Base-by-base conservation (phyloP, 2,113 vertebrate genomes). In the Oryzias melastigma region DNA sequence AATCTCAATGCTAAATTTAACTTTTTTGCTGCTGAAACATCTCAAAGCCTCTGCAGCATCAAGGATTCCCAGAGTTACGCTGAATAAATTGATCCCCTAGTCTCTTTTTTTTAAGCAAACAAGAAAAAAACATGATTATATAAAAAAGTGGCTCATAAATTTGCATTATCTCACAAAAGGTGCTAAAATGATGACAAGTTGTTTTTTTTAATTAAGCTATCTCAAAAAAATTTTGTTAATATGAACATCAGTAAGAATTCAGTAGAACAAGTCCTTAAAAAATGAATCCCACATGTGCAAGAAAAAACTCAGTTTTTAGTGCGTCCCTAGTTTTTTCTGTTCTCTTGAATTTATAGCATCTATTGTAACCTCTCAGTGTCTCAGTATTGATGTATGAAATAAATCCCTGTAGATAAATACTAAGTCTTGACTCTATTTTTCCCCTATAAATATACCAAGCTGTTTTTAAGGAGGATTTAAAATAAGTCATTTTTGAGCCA, bases 361-460 rank as follows among this genome's bases (percentile, higher is more conserved):
- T 43, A n/a, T 73, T 57, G 53, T 62, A 52, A 61, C 43, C 13
- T 52, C 35, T 53, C n/a, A 1, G 25, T 56, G 52, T 27, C 52
- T 70, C 5, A 0, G 43, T 29, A 67, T 66, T 22, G n/a, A 17
- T 52, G 53, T 43, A 10, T 49, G 24, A 62, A 60, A 57, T 67
- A 68, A 65, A 76, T 76, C 15, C 5, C 18, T 65, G 40, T 41
- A 46, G 17, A 66, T 65, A 55, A 64, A n/a, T 50, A 29, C 45
- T 54, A 65, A 25, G 62, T 71, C 63, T 59, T 68, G 25, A 19
- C 68, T 0, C 15, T 73, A 20, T 14, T 61, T 66, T 24, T 22
- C 45, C 29, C 19, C n/a, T 17, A 53, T 53, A 51, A 35, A 64
- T 68, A 61, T 35, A 68, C 16, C 15, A 54, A 50, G 52, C 42